Base-by-base conservation (phyloP, 2,113 vertebrate species). In the Willisornis vidua region DNA sequence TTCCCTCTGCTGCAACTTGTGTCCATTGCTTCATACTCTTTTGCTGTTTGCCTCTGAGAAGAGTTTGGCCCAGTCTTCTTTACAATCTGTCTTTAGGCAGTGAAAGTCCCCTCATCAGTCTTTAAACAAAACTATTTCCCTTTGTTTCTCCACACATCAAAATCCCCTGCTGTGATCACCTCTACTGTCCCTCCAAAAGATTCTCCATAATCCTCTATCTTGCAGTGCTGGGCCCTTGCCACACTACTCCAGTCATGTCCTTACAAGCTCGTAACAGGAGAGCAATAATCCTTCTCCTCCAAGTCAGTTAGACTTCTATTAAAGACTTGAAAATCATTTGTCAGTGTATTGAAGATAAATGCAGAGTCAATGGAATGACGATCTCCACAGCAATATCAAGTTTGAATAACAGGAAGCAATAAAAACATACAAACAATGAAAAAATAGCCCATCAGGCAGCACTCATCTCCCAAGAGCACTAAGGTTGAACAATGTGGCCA, bases 351-450 rank as follows among this genome's bases (percentile, higher is more conserved):
- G 39, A 67, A 18, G 33, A 77, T 65, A 84, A 91, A 81, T 35
- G 51, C n/a, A 54, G 33, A 90, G 52, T 67, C 6, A 4, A 23
- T 5, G 19, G 45, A 63, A 87, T 26, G 5, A 52, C 0, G 0
- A 73, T 54, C 62, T 93, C 49, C 74, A 85, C 17, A 74, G 52
- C 39, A 67, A 33, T n/a, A 67, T 51, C 35, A 76, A 54, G 46
- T 55, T 8, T 37, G 61, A 89, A 59, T 59, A 89, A 88, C n/a
- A 89, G 80, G 77, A 95, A 85, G 49, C 31, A 70, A 41, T 57
- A 63, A 90, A 35, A 84, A 57, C 70, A 83, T 14, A 43, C 11
- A 48, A 41, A 29, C 46, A 76, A 62, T 22, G n/a, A 54, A 61
- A 33, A 13, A 8, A 17, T 9, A 70, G 49, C 57, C 90, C 59